A percentile compares a stretch with the other conserved stretches of the same genome.
Evolutionary conservation across 1,140 invertebrate genomes (phyloP).

Genomic region (Drosophila funebris): DNA sequence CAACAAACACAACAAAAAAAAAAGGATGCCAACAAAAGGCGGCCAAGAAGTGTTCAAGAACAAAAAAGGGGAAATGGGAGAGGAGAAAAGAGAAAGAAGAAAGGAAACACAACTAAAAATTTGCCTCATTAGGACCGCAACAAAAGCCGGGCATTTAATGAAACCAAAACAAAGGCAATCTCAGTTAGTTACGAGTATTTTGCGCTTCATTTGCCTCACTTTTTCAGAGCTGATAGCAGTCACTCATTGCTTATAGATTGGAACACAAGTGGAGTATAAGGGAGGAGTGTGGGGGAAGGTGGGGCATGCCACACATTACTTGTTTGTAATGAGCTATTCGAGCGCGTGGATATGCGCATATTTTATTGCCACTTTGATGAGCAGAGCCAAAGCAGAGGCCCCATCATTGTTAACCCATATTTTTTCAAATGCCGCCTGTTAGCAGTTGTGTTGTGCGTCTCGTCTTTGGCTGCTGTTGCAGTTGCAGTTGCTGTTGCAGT

Average conservation of each 20-base stretch:
- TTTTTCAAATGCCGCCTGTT: conserved; percentile 48
- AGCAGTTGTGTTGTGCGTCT: conserved; percentile 10
- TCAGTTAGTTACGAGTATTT: conserved; percentile 50
- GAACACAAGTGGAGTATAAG: background rate
- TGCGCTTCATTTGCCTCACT: conserved; percentile 54
- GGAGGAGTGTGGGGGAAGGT: too few relatives aligned
- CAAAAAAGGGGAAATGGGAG: conserved; percentile 4
- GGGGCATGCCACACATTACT: conserved; percentile 5
- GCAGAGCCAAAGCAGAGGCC: too few relatives aligned
- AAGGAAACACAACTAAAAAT: conserved; percentile 38
- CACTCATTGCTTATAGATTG: background rate
- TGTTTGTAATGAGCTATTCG: conserved; percentile 32
- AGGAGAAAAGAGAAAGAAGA: too few relatives aligned
- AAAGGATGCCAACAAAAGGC: conserved; percentile 17
- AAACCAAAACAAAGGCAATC: conserved; percentile 22
- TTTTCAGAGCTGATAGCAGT: background rate
- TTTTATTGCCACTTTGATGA: conserved; percentile 79
- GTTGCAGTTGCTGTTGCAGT: background rate
- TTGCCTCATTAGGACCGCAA: conserved; percentile 77
- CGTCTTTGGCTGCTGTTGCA: conserved; percentile 6
- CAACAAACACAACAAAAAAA: background rate
- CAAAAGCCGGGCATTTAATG: conserved; percentile 45
- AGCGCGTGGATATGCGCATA: conserved; percentile 58
- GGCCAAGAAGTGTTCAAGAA: conserved; percentile 28
- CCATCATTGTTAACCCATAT: conserved; percentile 63